Base-by-base conservation (phyloP, 2,888 invertebrate genomes). In the Apotomis turbidana region DNA sequence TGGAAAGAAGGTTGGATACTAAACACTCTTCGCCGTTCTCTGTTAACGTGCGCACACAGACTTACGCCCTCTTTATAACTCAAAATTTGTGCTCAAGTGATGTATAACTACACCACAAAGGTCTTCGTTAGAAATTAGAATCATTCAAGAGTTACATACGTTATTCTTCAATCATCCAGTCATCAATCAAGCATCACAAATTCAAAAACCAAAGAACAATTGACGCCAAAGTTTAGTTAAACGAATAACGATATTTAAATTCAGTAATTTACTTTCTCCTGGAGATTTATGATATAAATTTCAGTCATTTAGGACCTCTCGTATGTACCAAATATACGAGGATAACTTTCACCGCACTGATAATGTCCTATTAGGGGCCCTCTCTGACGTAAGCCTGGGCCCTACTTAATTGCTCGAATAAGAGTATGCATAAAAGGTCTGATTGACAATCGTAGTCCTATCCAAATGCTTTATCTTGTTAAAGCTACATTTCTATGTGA, bases 391-490 rank as follows among this genome's bases (percentile, higher is more conserved):
- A 63, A 52, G 41, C 58, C 49, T 59, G 15, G 62, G 52, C 66
- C 54, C 52, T 9, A 46, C 60, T 60, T 71, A 71, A 54, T 66
- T 59, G 44, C 44, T 15, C 59, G 70, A 71, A 60, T 60, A 66
- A 13, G 8, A 44, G 6, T 27, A 54, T 71, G 66, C 60, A 67
- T 66, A 71, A 66, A 66, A 71, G 51, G 38, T 13, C 55, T 57
- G 61, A 71, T 71, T 67, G 67, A 51, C 49, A 71, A 71, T 71
- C 66, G 61, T 67, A 27, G 27, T 27, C 71, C 54, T 61, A 52
- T 66, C 66, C 66, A 61, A 60, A 38, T 9, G 44, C 60, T 71
- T 71, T 71, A 71, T 71, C 71, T 66, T 67, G 61, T 61, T 12
- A 51, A 61, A 60, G 49, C 46, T 67, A 71, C 46, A 61, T 71